Conservation (phyloP, 2,888 invertebrate genomes). For the Hofmannophila pseudospretella region DNA sequence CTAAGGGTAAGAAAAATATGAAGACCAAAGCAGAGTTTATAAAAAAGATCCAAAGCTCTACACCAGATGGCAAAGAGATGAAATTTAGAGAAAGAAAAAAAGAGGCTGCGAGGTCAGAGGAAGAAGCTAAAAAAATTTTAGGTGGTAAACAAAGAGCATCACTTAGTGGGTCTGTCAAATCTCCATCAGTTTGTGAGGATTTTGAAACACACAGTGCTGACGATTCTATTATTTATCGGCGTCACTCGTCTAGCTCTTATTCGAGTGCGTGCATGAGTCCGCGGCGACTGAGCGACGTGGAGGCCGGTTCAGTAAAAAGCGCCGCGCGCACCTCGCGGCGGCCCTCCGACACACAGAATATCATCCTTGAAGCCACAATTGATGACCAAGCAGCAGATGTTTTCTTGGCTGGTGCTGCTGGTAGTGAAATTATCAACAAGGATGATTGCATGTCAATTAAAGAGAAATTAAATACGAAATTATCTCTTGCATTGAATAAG, state of each 20-base stretch:
- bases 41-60: conserved; percentile 77
- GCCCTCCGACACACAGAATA: background rate
- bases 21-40: conserved; percentile 79
- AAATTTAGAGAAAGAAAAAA: conserved; percentile 75
- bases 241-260: conserved; percentile 90
- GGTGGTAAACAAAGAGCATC: conserved; percentile 57
- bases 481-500: conserved; percentile 64
- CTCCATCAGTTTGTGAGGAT: conserved; percentile 79
- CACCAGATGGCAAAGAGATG: conserved; percentile 60
- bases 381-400: conserved; percentile 15
- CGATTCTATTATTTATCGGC: conserved; percentile 87
- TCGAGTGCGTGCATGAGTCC: conserved; percentile 84
- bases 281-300: conserved; percentile 77
- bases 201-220: conserved; percentile 82
- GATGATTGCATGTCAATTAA: conserved; percentile 64
- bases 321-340: background rate
- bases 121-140: conserved; percentile 52
- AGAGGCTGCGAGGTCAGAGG: conserved; percentile 50
- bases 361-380: background rate
- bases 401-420: conserved; percentile 35
- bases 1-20: conserved; percentile 69
- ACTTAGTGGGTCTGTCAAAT: conserved; percentile 58
- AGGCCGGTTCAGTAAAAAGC: conserved; percentile 18
- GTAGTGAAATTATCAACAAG: conserved; percentile 55
- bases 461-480: conserved; percentile 64